A percentile compares a stretch with the other conserved stretches of the same genome.
These are phyloP conservation scores for Engystomops pustulosus DNA, from an alignment of 2,113 vertebrate genomes.

Conservation along the genomic window DNA sequence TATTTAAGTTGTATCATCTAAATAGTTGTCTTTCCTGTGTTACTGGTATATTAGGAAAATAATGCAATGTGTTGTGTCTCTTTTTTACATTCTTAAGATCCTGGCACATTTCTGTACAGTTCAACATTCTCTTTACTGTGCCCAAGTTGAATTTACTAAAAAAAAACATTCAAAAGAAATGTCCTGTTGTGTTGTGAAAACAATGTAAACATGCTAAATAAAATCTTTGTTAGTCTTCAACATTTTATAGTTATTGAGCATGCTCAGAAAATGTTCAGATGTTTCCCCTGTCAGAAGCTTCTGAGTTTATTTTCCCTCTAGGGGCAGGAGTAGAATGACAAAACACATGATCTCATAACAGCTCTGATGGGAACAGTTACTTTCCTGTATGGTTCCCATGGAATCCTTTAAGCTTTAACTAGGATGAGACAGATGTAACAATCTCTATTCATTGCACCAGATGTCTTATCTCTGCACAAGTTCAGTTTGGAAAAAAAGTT, in stretches of 20 bases:
- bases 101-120: neutral
- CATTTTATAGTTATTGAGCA: neutral
- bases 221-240: neutral
- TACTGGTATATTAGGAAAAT: neutral
- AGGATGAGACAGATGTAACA: constrained; percentile 45
- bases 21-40: neutral
- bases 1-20: neutral
- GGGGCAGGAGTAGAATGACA: constrained; percentile 18
- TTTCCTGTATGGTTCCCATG: constrained; percentile 55
- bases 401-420: constrained; percentile 25
- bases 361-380: constrained; percentile 51
- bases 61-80: neutral
- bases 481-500: neutral
- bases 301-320: constrained; percentile 20
- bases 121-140: too few relatives aligned
- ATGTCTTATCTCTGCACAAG: constrained; percentile 45
- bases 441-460: constrained; percentile 40
- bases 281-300: constrained; percentile 6
- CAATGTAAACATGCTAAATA: neutral
- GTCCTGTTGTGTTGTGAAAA: neutral
- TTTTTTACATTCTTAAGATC: neutral
- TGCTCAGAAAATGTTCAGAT: neutral
- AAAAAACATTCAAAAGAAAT: neutral
- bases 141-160: too few relatives aligned
- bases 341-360: constrained; percentile 47